Base-by-base conservation (phyloP, 2,797 vertebrate genomes). In the Enteromius afrohamiltoni region DNA sequence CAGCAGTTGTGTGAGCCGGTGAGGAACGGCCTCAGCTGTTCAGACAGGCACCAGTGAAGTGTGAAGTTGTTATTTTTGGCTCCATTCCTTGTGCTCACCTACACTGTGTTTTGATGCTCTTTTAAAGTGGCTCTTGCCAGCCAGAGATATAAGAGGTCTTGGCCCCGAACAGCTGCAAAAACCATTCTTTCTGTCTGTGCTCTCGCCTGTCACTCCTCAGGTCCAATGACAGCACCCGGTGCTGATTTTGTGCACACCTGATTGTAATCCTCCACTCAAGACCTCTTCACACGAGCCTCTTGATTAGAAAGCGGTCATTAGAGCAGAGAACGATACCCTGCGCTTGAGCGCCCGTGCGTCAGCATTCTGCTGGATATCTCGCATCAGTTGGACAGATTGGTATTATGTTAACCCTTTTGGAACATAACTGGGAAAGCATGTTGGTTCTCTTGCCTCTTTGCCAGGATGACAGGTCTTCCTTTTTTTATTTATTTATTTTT, bases 51-150 rank as follows among this genome's bases (percentile, higher is more conserved):
- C 86, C 86, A 87, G 79, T 87, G 79, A 84, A 88, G 87, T 87
- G 86, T 86, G 82, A 88, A 85, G 84, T 83, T 88, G 84, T 89
- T 88, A 79, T 89, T 89, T 81, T 83, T 86, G 87, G 84, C 84
- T 83, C 71, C 76, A 55, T 82, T 85, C 80, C 85, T 65, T 68
- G 21, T 73, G 77, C 79, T 86, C 82, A 88, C 88, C 86, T 87
- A 83, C 60, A 26, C 86, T 68, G 73, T 83, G 75, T 87, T 85
- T 83, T 60, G 70, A 80, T 86, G 83, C 79, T 81, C 73, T 81
- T 81, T 55, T 82, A 69, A 84, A 84, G 79, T 86, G 77, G 86
- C 85, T 85, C 85, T 83, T 74, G 87, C 77, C 82, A 89, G 71
- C 83, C 70, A 16, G 29, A 88, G 83, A 88, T 88, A 84, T 84